A percentile compares a stretch with the other conserved stretches of the same genome.
phyloP scores from a whole-genome alignment of 2,888 invertebrate genomes.

The Geophilus truncorum region DNA sequence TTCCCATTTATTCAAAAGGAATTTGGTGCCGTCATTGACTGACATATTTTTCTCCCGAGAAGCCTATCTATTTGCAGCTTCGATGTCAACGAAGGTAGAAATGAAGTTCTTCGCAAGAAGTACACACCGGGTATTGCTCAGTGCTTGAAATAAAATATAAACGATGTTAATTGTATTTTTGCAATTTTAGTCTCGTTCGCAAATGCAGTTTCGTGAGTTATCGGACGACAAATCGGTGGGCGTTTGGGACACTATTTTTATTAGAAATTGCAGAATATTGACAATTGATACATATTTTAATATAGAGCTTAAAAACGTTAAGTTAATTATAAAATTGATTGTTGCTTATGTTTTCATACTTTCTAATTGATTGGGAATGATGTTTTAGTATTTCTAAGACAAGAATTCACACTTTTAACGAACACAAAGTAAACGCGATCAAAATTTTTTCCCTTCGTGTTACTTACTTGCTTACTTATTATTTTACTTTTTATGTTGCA shows the following conservation, averaged over 20 bases:
- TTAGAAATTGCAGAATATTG: too few relatives aligned
- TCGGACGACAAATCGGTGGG: constrained; percentile 83
- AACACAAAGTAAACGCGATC: constrained; percentile 47
- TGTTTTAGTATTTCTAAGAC: constrained; percentile 74
- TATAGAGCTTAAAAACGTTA: too few relatives aligned
- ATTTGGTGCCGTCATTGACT: constrained; percentile 83
- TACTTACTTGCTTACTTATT: neutral
- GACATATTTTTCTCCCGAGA: constrained; percentile 82
- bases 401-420: constrained; percentile 56
- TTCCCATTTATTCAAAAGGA: constrained; percentile 83
- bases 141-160: too few relatives aligned
- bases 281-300: too few relatives aligned
- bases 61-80: constrained; percentile 92
- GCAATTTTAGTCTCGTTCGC: constrained; percentile 63
- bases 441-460: too few relatives aligned
- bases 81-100: constrained; percentile 81
- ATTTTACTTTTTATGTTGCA: constrained; percentile 44
- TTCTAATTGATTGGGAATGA: too few relatives aligned
- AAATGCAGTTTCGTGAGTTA: constrained; percentile 80
- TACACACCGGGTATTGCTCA: constrained; percentile 62
- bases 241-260: constrained; percentile 96
- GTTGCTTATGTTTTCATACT: neutral
- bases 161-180: neutral
- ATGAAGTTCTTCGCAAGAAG: constrained; percentile 52
- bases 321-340: too few relatives aligned